phyloP scores from a whole-genome alignment of 2,113 vertebrate species.

The Pycnonotus jocosus region DNA sequence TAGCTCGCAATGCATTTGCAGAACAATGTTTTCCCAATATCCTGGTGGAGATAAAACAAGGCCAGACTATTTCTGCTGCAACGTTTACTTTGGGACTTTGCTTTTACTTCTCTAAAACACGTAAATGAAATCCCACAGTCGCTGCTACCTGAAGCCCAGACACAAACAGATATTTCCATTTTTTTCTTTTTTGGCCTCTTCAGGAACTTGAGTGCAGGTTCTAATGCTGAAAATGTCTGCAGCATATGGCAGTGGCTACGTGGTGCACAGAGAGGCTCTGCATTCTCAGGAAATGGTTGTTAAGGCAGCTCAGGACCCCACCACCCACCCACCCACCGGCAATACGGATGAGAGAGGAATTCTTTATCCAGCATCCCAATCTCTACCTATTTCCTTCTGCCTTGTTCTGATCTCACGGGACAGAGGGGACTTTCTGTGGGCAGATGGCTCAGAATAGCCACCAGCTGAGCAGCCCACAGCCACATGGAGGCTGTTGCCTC shows the following conservation, averaged over 20 bases:
- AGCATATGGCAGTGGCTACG: not conserved
- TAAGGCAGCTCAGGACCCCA: not conserved
- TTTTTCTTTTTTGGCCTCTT: not conserved
- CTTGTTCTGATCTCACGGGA: not conserved
- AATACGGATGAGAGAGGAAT: accelerated
- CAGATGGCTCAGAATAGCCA: not conserved
- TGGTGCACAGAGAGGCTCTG: not conserved
- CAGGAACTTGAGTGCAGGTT: not conserved
- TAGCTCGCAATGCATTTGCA: not conserved
- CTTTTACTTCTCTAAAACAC: not conserved
- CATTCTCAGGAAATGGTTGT: not conserved
- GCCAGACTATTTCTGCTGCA: not conserved
- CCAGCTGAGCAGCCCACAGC: not conserved
- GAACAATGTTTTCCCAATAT: not conserved
- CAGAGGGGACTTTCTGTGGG: not conserved
- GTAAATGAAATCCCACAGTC: not conserved
- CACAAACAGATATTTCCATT: not conserved
- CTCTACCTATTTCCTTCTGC: not conserved
- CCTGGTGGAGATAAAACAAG: not conserved
- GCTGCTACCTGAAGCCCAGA: not conserved
- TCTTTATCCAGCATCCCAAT: not conserved
- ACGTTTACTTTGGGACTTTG: not conserved
- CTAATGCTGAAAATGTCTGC: not conserved
- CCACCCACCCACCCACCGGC: not conserved
- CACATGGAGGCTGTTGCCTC: not conserved